These are phyloP conservation scores for Phrynosoma blainvillii DNA, from an alignment of 2,113 vertebrate species.

Conservation along the genomic window DNA sequence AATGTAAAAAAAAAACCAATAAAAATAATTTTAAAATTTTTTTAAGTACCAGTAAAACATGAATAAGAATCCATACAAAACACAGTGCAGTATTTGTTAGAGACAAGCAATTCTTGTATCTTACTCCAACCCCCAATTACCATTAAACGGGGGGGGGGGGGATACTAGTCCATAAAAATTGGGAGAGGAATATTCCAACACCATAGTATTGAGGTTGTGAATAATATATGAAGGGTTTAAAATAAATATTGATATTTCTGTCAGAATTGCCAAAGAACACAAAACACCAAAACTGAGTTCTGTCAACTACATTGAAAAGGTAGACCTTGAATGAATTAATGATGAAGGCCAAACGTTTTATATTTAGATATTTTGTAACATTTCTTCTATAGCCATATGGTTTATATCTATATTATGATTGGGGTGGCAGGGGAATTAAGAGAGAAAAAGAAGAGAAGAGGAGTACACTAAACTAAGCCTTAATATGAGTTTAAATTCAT, in stretches of 20 bases:
- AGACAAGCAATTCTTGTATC: not conserved
- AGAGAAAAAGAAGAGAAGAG: not conserved
- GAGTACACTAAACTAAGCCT: not conserved
- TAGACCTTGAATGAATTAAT: conserved; percentile 20
- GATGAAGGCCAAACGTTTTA: conserved; percentile 19
- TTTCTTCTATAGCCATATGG: not conserved
- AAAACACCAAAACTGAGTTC: not conserved
- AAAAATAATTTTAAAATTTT: too few species aligned
- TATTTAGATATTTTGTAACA: not conserved
- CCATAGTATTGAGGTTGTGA: not conserved
- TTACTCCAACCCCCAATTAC: too few species aligned
- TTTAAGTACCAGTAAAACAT: not conserved
- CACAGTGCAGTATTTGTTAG: not conserved
- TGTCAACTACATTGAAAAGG: conserved; percentile 8
- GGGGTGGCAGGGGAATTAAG: too few species aligned
- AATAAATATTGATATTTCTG: conserved; percentile 27
- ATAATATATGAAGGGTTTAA: conserved; percentile 15
- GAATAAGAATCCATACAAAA: not conserved
- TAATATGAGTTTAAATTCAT: not conserved
- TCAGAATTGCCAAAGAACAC: conserved; percentile 9
- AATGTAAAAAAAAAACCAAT: too few species aligned
- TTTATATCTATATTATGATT: not conserved
- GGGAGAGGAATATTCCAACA: not conserved
- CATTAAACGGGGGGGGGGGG: not conserved
- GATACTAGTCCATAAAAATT: not conserved